phyloP scores from a whole-genome alignment of 2,113 vertebrate species.

The Romanogobio albipinnatus region DNA sequence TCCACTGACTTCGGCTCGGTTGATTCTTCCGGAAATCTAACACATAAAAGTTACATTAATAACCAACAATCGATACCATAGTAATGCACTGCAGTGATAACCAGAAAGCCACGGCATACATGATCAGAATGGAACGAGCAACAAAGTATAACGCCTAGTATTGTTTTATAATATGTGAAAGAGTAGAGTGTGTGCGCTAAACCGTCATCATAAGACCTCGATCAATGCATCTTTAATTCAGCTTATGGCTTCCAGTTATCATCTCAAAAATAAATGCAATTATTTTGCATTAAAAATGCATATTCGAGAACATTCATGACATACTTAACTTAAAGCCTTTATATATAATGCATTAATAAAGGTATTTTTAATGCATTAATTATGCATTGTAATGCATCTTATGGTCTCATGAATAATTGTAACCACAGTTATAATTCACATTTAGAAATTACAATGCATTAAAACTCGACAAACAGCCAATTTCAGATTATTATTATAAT shows the following conservation, averaged over 20 bases:
- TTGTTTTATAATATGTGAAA: background rate
- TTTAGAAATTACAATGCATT: background rate
- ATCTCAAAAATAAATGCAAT: background rate
- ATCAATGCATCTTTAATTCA: background rate
- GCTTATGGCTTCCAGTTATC: background rate
- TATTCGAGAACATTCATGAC: too few species aligned
- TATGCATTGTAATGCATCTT: too few species aligned
- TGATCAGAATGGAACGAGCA: background rate
- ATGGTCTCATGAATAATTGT: too few species aligned
- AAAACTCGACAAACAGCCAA: too few species aligned
- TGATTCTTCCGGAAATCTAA: background rate
- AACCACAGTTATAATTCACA: too few species aligned
- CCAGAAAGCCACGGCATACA: background rate
- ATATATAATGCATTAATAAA: too few species aligned
- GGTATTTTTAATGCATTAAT: too few species aligned
- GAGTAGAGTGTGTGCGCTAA: too few species aligned
- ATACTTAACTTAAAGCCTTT: too few species aligned
- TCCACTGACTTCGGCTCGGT: slow-evolving; percentile 1
- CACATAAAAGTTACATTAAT: background rate
- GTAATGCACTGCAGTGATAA: background rate
- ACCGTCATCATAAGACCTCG: background rate
- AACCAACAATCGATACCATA: background rate
- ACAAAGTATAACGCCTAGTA: background rate
- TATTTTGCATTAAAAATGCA: background rate
- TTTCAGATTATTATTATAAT: too few species aligned